Evolutionary conservation across 2,797 vertebrate genomes (phyloP).

Genomic region (Microctenopoma stevenorrisi): DNA sequence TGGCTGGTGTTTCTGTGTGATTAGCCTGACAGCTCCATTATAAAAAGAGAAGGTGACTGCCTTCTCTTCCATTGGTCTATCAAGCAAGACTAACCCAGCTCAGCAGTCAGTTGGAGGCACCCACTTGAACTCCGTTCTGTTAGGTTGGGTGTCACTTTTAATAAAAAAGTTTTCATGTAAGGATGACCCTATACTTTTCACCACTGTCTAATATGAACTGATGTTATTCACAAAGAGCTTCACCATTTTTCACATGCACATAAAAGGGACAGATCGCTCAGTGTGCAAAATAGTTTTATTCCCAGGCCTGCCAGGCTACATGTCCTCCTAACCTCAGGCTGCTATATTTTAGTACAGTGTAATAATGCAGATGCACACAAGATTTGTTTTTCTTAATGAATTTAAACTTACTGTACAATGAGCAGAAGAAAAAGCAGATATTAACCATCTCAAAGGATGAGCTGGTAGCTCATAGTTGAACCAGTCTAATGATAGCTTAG

Average conservation of each 20-base stretch:
- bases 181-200: conserved; percentile 52
- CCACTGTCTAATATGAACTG: conserved; percentile 30
- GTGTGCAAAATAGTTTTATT: too few relatives aligned
- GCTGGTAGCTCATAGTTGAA: too few relatives aligned
- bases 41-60: conserved; percentile 76
- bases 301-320: too few relatives aligned
- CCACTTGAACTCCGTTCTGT: conserved; percentile 62
- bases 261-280: neutral
- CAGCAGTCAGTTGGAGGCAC: conserved; percentile 60
- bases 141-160: conserved; percentile 73
- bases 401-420: neutral
- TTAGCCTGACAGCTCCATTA: conserved; percentile 84
- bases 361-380: neutral
- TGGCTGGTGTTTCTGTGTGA: conserved; percentile 61
- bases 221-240: conserved; percentile 46
- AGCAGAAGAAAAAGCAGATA: too few relatives aligned
- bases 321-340: neutral
- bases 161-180: conserved; percentile 66
- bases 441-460: too few relatives aligned
- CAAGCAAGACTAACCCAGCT: conserved; percentile 78
- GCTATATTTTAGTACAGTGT: neutral
- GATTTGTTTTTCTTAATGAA: neutral
- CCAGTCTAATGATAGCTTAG: too few relatives aligned
- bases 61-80: conserved; percentile 64
- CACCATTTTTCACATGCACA: conserved; percentile 22